Conservation (phyloP, 2,888 invertebrate genomes). For the Chaetogeoica ovagalla region DNA sequence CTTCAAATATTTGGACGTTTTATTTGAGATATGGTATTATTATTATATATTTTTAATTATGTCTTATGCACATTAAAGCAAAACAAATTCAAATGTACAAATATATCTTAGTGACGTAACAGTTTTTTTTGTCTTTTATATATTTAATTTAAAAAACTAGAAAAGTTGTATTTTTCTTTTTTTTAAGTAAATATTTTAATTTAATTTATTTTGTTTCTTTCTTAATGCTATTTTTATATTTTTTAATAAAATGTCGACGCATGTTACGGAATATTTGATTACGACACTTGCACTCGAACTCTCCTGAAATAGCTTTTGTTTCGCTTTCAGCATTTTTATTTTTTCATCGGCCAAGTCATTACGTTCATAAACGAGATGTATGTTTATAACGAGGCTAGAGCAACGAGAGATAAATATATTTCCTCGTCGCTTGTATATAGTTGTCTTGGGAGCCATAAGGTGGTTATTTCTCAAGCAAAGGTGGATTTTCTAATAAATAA, state of each 20-base stretch:
- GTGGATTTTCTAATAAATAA: slow-evolving; percentile 26
- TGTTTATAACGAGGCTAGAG: not conserved
- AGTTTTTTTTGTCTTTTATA: no score
- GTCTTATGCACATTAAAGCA: no score
- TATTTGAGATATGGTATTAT: no score
- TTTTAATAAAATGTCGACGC: not conserved
- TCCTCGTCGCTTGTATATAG: not conserved
- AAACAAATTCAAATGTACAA: no score
- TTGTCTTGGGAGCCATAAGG: slow-evolving; percentile 31
- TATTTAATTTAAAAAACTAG: no score
- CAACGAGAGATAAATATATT: slow-evolving; percentile 1
- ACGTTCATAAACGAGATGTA: not conserved
- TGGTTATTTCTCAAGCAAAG: slow-evolving; percentile 13
- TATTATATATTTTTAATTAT: no score
- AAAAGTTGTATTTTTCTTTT: not conserved
- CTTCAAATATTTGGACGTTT: no score
- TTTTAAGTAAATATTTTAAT: not conserved
- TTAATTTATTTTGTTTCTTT: not conserved
- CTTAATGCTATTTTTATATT: not conserved
- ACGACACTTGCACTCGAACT: not conserved
- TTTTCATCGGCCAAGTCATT: slow-evolving; percentile 6
- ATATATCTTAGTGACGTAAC: no score
- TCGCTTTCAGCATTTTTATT: not conserved
- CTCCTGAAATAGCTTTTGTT: not conserved
- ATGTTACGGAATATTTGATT: not conserved